Evolutionary conservation across 2,113 vertebrate species (phyloP).

Genomic region (Centropus bengalensis): DNA sequence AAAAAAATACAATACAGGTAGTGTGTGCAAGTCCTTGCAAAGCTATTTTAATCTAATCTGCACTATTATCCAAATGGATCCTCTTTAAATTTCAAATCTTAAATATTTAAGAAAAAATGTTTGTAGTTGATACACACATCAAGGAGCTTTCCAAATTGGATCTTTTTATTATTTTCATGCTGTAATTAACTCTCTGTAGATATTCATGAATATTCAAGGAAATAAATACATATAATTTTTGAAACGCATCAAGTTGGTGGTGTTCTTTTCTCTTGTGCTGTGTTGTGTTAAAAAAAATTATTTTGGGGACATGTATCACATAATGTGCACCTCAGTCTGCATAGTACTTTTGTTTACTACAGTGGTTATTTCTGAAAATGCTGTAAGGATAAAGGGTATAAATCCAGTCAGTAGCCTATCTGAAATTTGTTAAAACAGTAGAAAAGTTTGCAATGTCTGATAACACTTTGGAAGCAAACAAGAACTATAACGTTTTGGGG

Average conservation of each 20-base stretch:
- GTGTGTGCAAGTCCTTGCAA: background rate
- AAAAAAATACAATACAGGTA: background rate
- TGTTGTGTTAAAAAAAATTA: background rate
- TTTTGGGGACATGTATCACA: background rate
- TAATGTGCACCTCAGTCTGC: background rate
- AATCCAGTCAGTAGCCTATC: background rate
- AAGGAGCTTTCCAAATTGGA: background rate
- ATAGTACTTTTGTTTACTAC: background rate
- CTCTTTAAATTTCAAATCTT: background rate
- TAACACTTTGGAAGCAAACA: background rate
- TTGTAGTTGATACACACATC: background rate
- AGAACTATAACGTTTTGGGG: background rate
- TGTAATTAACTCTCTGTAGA: background rate
- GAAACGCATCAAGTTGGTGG: background rate
- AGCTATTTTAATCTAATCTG: background rate
- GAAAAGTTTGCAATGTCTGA: background rate
- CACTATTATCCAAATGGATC: background rate
- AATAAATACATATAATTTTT: background rate
- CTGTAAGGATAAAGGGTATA: background rate
- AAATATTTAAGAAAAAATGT: background rate
- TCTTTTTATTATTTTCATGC: background rate
- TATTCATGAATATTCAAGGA: background rate
- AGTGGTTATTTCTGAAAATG: background rate
- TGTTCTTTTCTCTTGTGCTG: background rate
- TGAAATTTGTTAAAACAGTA: background rate